Evolutionary conservation across 2,888 invertebrate genomes (phyloP).

Genomic region (Chromoteleia sp.): DNA sequence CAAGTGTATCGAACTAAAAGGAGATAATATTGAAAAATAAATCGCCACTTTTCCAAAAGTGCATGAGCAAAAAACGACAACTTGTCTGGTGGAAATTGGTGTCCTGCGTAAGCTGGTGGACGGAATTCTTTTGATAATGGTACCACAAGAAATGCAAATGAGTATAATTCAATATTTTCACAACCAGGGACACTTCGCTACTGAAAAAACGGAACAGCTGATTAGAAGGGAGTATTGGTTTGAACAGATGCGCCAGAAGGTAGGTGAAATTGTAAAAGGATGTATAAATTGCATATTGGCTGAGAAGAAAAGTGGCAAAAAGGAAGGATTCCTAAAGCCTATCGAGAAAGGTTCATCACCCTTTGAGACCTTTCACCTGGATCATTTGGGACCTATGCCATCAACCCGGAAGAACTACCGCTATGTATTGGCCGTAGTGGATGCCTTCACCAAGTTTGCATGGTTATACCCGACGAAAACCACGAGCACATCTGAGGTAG

Average conservation of each 20-base stretch:
- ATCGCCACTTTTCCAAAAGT: no score
- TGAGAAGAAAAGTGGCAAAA: not conserved
- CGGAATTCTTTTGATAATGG: no score
- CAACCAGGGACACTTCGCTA: not conserved
- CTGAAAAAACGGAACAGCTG: constrained; percentile 2
- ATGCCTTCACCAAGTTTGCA: constrained; percentile 12
- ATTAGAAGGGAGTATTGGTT: not conserved
- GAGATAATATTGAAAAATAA: no score
- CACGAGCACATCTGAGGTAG: not conserved
- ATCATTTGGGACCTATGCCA: constrained; percentile 18
- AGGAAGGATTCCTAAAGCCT: not conserved
- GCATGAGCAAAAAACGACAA: no score
- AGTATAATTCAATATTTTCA: not conserved
- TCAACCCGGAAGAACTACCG: constrained; percentile 7
- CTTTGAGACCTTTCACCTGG: constrained; percentile 16
- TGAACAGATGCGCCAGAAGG: not conserved
- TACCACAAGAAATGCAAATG: not conserved
- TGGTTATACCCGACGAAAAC: constrained; percentile 15
- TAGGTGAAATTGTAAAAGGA: no score
- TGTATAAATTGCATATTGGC: constrained; percentile 9
- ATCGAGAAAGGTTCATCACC: constrained; percentile 6
- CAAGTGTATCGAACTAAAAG: no score
- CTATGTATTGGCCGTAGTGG: constrained; percentile 1
- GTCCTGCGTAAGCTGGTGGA: no score
- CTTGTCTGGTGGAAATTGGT: no score